Evolutionary conservation across 2,797 vertebrate species (phyloP), one percentile per base, ranked within the genome.

Genomic region (Mormyrops boulengeri): DNA sequence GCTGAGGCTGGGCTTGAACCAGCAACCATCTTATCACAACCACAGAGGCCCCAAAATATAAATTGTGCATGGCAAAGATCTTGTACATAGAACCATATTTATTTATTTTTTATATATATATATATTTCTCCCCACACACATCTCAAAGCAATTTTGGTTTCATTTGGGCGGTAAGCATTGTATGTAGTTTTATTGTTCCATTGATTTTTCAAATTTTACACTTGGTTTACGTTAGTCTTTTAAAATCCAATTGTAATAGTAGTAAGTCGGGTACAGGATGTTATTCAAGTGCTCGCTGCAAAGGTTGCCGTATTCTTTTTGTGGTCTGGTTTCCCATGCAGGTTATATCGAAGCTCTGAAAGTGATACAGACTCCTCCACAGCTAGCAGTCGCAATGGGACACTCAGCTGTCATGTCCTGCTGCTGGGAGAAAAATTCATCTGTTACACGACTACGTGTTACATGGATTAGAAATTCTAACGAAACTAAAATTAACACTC

Each of bases 401-500:
- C 26, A 26, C 4, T 14, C 49, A 5, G 89, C 2, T 73, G 34
- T 19, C 8, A 87, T 89, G 47, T 19, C 4, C 6, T 89, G 89
- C 47, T 89, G 89, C 30, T 89, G 60, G 84, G 4, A 38, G 47
- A 14, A 12, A 52, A 19, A 26, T 73, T 8, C 8, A 44, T 2
- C 6, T 38, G 30, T 12, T 34, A 0, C 2, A 17, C 47, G 0
- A 4, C 0, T 77, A 11, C 47, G 49, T 26, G 0, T 87, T 5
- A 77, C 0, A 87, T 89, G 89, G 89, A 87, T 1, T 50, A 86
- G 4, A 69, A 69, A 49, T 19, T 11, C 12, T 11, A n/a, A 12
- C 26, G 12, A 3, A 66, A 2, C 34, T 73, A 1, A 0, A 7
- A 34, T 87, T 9, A 2, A 0, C 2, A 14, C 1, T 38, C 4